Evolutionary conservation across 2,113 vertebrate genomes (phyloP).

Genomic region (Rhipidura dahli): DNA sequence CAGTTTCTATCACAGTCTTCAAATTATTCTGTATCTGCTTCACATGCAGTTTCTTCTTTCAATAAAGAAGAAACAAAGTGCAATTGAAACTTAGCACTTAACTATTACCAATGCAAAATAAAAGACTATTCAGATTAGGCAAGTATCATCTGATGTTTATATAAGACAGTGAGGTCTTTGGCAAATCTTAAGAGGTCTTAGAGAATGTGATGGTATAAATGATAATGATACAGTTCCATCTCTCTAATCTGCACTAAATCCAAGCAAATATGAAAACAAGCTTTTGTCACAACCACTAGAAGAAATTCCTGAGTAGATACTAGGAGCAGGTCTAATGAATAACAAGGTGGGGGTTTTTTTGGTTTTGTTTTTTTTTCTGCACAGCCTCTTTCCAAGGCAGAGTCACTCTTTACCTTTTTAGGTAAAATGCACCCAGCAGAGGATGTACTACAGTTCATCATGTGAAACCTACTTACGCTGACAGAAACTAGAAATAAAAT

Average conservation of each 20-base stretch:
- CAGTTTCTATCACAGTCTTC: not conserved
- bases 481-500: conserved; percentile 69
- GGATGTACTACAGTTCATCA: conserved; percentile 41
- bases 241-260: not conserved
- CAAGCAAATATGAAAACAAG: not conserved
- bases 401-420: conserved; percentile 65
- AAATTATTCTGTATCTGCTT: not conserved
- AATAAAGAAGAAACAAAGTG: not conserved
- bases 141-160: not conserved
- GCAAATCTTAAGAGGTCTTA: not conserved
- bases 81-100: not conserved
- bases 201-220: not conserved
- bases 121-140: not conserved
- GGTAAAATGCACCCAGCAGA: conserved; percentile 56
- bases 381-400: conserved; percentile 14
- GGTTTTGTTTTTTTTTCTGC: not conserved
- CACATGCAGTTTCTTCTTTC: not conserved
- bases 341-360: not conserved
- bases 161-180: not conserved
- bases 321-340: not conserved
- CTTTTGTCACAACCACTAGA: not conserved
- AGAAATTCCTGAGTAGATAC: not conserved
- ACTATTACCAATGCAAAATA: not conserved
- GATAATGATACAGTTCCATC: not conserved
- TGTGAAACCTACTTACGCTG: conserved; percentile 46